These are phyloP conservation scores for Rana temporaria DNA, from an alignment of 2,113 vertebrate genomes.

Conservation along the genomic window DNA sequence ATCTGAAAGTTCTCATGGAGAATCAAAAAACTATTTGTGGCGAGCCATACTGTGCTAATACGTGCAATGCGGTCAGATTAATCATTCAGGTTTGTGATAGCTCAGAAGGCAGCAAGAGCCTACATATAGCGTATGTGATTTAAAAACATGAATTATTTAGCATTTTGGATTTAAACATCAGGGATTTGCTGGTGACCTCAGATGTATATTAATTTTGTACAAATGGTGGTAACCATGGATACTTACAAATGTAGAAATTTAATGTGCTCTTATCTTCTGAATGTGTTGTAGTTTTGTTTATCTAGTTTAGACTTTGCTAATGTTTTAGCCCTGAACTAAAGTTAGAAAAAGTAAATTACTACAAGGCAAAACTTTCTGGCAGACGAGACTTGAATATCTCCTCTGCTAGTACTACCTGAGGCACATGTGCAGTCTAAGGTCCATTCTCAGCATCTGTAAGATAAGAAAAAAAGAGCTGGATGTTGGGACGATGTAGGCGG, in stretches of 20 bases:
- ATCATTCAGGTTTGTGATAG: constrained; percentile 25
- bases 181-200: constrained; percentile 32
- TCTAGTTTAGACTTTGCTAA: constrained; percentile 40
- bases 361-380: too few species aligned
- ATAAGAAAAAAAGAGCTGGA: too few species aligned
- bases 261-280: constrained; percentile 32
- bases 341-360: too few species aligned
- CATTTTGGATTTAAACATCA: constrained; percentile 33
- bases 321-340: background rate
- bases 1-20: constrained; percentile 15
- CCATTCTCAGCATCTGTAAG: too few species aligned
- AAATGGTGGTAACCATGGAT: constrained; percentile 37
- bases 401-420: too few species aligned
- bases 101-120: constrained; percentile 5
- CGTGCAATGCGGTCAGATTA: constrained; percentile 23
- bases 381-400: too few species aligned
- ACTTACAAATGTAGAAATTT: constrained; percentile 20
- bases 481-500: too few species aligned
- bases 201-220: constrained; percentile 27
- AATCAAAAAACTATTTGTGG: constrained; percentile 29
- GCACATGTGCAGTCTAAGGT: too few species aligned
- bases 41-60: constrained; percentile 27
- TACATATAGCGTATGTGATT: constrained; percentile 20
- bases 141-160: constrained; percentile 43
- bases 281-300: constrained; percentile 26